A percentile compares a stretch with the other conserved stretches of the same genome.
These are phyloP conservation scores for Charaxes varanes DNA, from an alignment of 1,140 invertebrate species.

Conservation along the genomic window DNA sequence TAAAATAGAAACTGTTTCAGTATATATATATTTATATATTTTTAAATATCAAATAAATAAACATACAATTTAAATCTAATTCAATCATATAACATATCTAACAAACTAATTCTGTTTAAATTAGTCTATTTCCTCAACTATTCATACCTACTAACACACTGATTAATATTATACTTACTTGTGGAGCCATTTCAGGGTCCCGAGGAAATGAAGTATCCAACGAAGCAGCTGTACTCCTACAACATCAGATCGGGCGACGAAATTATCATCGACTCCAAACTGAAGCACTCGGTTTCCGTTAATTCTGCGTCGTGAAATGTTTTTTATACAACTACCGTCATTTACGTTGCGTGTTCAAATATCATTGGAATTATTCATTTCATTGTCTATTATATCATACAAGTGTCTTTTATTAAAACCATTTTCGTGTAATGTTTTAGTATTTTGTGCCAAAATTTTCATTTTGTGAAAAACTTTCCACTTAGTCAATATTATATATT, in stretches of 20 bases:
- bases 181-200: slow-evolving; percentile 79
- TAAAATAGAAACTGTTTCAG: too few relatives aligned
- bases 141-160: background rate
- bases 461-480: too few relatives aligned
- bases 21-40: too few relatives aligned
- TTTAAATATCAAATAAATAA: slow-evolving; percentile 20
- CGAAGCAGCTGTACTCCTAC: slow-evolving; percentile 92
- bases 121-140: too few relatives aligned
- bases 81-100: too few relatives aligned
- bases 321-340: slow-evolving; percentile 15
- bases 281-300: slow-evolving; percentile 53
- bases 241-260: slow-evolving; percentile 93
- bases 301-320: slow-evolving; percentile 48
- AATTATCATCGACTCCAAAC: slow-evolving; percentile 89
- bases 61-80: too few relatives aligned
- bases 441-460: too few relatives aligned
- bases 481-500: too few relatives aligned
- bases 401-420: too few relatives aligned
- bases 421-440: too few relatives aligned
- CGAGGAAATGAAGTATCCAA: slow-evolving; percentile 91
- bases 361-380: background rate
- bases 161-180: slow-evolving; percentile 5
- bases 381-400: too few relatives aligned
- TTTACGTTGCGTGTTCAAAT: slow-evolving; percentile 3
- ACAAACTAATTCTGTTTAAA: too few relatives aligned